A percentile compares a stretch with the other conserved stretches of the same genome.
Evolutionary conservation across 2,113 vertebrate genomes (phyloP).

Genomic region (Percina caprodes): DNA sequence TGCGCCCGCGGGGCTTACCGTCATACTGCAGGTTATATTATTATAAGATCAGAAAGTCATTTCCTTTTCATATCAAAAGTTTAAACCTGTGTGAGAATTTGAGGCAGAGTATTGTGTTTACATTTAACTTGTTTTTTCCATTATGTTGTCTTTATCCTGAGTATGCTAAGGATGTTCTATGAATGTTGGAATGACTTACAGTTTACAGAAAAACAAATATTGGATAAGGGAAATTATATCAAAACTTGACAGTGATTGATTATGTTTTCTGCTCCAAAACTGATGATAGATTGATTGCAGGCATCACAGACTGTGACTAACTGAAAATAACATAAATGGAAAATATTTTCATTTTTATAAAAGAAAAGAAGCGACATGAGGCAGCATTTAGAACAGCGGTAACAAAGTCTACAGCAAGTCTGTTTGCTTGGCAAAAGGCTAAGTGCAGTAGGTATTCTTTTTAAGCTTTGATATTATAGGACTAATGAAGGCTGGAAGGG

Average conservation of each 20-base stretch:
- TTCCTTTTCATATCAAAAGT: slow-evolving; percentile 20
- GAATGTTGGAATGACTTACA: slow-evolving; percentile 13
- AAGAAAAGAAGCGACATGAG: slow-evolving; percentile 7
- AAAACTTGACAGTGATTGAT: slow-evolving; percentile 59
- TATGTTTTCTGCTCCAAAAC: slow-evolving; percentile 29
- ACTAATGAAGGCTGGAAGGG: slow-evolving; percentile 15
- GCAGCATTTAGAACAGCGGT: slow-evolving; percentile 6
- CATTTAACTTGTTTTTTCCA: background rate
- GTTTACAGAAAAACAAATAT: slow-evolving; percentile 30
- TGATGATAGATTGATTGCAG: slow-evolving; percentile 49
- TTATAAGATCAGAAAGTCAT: slow-evolving; percentile 14
- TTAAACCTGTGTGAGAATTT: background rate
- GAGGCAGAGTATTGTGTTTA: background rate
- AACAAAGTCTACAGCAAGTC: background rate
- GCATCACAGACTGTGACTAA: slow-evolving; percentile 41
- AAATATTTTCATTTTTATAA: slow-evolving; percentile 24
- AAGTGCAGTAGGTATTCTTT: slow-evolving; percentile 13
- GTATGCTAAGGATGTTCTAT: slow-evolving; percentile 2
- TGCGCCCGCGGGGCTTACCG: background rate
- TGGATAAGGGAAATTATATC: slow-evolving; percentile 27
- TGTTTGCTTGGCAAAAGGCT: slow-evolving; percentile 24
- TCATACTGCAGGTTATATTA: slow-evolving; percentile 11
- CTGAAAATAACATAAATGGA: slow-evolving; percentile 29
- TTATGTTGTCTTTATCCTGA: background rate
- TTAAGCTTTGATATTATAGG: background rate